A percentile compares a stretch with the other conserved stretches of the same genome.
Evolutionary conservation across 2,888 invertebrate genomes (phyloP).

Genomic region (Drepana falcataria): DNA sequence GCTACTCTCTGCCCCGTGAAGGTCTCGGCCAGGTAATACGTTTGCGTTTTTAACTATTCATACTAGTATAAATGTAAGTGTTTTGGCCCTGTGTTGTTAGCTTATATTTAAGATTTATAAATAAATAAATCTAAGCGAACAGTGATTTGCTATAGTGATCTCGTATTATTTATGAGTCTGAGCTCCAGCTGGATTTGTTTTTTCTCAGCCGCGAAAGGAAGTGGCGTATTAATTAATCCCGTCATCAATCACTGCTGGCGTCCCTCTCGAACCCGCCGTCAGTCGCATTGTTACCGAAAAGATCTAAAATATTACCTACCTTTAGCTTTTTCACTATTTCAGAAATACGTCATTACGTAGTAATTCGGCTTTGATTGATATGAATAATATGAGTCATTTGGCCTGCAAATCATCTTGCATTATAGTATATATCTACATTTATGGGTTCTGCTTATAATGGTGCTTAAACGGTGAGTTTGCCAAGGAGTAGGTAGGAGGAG

Average conservation of each 20-base stretch:
- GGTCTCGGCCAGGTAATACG: too few species aligned
- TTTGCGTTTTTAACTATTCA: too few species aligned
- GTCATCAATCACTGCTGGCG: constrained; percentile 64
- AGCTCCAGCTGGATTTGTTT: constrained; percentile 41
- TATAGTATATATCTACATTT: too few species aligned
- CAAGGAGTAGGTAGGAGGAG: too few species aligned
- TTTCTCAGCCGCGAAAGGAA: constrained; percentile 52
- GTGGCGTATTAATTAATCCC: constrained; percentile 66
- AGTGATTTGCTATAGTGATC: not conserved
- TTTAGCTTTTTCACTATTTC: constrained; percentile 11
- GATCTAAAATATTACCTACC: constrained; percentile 33
- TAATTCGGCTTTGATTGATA: not conserved
- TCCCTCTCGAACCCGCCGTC: constrained; percentile 54
- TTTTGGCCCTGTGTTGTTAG: too few species aligned
- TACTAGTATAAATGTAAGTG: too few species aligned
- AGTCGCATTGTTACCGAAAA: constrained; percentile 54
- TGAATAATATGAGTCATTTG: too few species aligned
- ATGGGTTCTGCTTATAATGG: too few species aligned
- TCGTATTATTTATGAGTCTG: constrained; percentile 20
- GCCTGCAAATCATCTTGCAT: too few species aligned
- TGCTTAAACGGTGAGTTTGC: too few species aligned
- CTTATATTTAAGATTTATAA: too few species aligned
- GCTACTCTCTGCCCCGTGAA: too few species aligned
- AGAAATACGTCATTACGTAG: not conserved
- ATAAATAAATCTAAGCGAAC: not conserved